phyloP scores from a whole-genome alignment of 2,113 vertebrate species.

The Otus sunia region DNA sequence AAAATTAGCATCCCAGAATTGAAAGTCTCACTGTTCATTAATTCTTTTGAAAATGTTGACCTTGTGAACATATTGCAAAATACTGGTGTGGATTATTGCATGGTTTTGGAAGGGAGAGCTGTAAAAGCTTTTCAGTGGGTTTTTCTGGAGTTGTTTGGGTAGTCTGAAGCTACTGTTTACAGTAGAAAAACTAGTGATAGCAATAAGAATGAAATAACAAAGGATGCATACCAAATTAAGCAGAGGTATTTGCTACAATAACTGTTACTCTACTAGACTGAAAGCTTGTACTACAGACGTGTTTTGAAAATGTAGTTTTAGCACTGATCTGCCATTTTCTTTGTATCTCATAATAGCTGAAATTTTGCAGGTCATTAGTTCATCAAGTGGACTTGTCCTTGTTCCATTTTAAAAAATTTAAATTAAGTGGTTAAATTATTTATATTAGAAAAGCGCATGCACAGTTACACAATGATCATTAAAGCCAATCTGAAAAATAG shows the following conservation, averaged over 20 bases:
- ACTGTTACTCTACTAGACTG: not conserved
- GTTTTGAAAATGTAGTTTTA: not conserved
- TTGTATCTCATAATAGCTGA: not conserved
- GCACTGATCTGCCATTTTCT: not conserved
- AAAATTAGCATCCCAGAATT: not conserved
- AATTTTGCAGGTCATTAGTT: constrained; percentile 10
- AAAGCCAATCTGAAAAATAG: not conserved
- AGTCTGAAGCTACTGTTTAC: not conserved
- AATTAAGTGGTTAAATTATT: not conserved
- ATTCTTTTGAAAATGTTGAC: not conserved
- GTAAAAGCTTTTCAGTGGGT: not conserved
- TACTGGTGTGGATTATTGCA: not conserved
- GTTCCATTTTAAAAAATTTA: not conserved
- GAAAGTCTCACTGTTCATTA: not conserved
- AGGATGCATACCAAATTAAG: not conserved
- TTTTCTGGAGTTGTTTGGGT: not conserved
- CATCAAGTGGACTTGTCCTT: not conserved
- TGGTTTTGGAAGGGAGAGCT: not conserved
- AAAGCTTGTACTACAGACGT: not conserved
- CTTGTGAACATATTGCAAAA: not conserved
- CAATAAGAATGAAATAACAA: not conserved
- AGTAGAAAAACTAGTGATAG: not conserved
- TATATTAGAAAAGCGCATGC: not conserved
- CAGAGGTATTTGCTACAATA: not conserved
- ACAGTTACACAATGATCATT: not conserved